phyloP scores from a whole-genome alignment of 1,140 invertebrate species.

The Aphaenogaster ashmeadi region DNA sequence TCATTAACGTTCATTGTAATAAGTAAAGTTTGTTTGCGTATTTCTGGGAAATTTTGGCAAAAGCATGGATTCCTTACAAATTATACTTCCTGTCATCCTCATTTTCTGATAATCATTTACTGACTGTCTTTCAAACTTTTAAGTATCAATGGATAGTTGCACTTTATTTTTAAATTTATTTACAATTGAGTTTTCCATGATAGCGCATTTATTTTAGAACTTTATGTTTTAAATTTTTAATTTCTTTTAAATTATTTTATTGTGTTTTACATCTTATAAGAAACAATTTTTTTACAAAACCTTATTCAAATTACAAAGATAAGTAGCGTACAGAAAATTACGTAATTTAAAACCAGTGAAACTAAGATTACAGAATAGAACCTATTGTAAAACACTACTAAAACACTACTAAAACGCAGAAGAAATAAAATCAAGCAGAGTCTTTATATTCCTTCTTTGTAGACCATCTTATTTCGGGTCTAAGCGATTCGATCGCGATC shows the following conservation, averaged over 20 bases:
- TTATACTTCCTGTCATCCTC: neutral
- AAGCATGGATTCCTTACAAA: neutral
- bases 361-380: neutral
- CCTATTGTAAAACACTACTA: neutral
- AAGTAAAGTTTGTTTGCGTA: neutral
- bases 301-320: neutral
- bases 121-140: neutral
- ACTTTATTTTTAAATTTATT: slow-evolving; percentile 1
- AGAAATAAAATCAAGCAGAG: slow-evolving; percentile 9
- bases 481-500: slow-evolving; percentile 29
- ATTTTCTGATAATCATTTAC: neutral
- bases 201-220: neutral
- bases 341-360: neutral
- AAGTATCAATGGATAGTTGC: neutral
- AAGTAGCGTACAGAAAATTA: neutral
- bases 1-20: neutral
- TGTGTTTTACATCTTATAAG: too few relatives aligned
- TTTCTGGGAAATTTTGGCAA: slow-evolving; percentile 6
- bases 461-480: slow-evolving; percentile 4
- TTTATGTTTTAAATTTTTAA: too few relatives aligned
- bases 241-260: neutral
- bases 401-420: neutral
- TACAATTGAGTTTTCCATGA: neutral
- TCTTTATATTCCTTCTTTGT: neutral
- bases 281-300: neutral